Base-by-base conservation (phyloP, 23 tunicate species). In the Aplidium turbinatum region DNA sequence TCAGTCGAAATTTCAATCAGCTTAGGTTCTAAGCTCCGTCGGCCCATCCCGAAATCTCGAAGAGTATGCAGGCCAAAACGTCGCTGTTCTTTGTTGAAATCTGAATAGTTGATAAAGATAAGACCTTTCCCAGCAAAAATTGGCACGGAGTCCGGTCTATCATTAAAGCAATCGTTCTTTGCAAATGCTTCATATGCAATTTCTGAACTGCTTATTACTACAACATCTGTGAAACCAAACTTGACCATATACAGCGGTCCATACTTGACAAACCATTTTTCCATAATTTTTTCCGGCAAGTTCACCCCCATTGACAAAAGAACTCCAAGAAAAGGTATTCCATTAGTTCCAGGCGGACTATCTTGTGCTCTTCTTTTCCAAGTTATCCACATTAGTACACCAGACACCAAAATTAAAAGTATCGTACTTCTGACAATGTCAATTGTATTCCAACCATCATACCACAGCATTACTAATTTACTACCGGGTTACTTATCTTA, bases 111-210 rank as follows among this genome's bases (percentile, higher is more conserved):
- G 30, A 72, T 25, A 3, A 78, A 45, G 0, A 86, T 26, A 3
- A 85, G 33, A 1, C 91, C 91, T 4, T 47, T 45, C 28, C n/a
- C 52, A 33, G 72, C 42, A 21, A 81, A 29, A 0, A 42, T 38
- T 9, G 71, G 58, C 4, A 81, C 33, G 0, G 78, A 38, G 38
- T 81, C 26, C 9, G 77, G 70, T 38, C 93, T 75, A 38, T 72
- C 80, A 0, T 40, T 56, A 48, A 86, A 78, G 23, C 52, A 19
- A 1, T 72, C 73, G 47, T 48, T 57, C 48, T 86, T 86, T 0
- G 57, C 85, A 24, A 71, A 78, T 23, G 93, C 93, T 63, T 86
- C 93, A 30, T 78, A 40, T 53, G 83, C 85, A 21, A 73, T 71
- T 19, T 86, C 93, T 6, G 58, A 24, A 38, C 80, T 72, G 0